Evolutionary conservation across 1,140 invertebrate species (phyloP).

Genomic region (Diuraphis noxia): DNA sequence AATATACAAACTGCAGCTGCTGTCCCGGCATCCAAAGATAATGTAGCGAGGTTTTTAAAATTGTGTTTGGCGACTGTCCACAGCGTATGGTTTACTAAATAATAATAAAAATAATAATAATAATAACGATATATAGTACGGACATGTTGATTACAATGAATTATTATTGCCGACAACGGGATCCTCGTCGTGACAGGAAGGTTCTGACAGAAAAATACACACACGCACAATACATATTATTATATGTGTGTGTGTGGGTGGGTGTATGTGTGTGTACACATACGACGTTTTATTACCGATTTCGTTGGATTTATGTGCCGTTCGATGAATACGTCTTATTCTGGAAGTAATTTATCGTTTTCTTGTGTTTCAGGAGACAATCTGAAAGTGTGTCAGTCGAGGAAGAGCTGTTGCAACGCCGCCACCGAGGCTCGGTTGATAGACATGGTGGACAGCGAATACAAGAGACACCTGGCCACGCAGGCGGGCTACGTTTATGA

Average conservation of each 20-base stretch:
- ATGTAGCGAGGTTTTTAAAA: not conserved
- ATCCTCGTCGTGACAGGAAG: not conserved
- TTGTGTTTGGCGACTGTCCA: constrained; percentile 19
- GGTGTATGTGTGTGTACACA: not conserved
- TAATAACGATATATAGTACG: not conserved
- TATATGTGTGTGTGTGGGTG: not conserved
- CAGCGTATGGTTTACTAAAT: not conserved
- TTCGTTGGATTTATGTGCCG: not conserved
- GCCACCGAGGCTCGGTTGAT: constrained; percentile 60
- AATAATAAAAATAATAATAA: not conserved
- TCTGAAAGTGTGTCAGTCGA: constrained; percentile 54
- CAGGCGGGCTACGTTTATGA: constrained; percentile 68
- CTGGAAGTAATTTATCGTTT: constrained; percentile 19
- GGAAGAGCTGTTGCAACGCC: constrained; percentile 54
- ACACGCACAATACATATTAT: not conserved
- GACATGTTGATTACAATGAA: constrained; percentile 18
- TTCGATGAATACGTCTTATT: not conserved
- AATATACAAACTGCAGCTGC: not conserved
- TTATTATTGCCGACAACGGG: not conserved
- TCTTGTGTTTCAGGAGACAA: constrained; percentile 54
- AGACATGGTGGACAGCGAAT: constrained; percentile 65
- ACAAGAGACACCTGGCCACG: constrained; percentile 65
- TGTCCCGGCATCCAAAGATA: not conserved
- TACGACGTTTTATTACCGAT: not conserved
- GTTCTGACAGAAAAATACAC: not conserved